These are phyloP conservation scores for Corythaeola cristata DNA, from an alignment of 2,113 vertebrate species.

Conservation along the genomic window DNA sequence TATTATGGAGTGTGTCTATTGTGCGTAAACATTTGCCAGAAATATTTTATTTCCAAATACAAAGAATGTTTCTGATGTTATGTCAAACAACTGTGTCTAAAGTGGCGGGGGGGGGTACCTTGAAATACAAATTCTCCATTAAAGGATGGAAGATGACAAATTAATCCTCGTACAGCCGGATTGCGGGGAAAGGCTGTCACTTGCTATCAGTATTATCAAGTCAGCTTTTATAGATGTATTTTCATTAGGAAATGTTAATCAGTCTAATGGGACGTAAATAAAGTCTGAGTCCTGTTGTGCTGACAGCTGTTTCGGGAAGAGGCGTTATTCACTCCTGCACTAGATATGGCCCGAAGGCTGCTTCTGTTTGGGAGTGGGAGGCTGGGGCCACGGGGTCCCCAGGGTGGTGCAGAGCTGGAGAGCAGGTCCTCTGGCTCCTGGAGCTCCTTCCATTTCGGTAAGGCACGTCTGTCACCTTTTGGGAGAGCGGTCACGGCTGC, in stretches of 20 bases:
- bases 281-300: not conserved
- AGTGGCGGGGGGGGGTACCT: not conserved
- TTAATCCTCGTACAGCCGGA: not conserved
- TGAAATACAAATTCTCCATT: not conserved
- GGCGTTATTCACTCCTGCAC: accelerated
- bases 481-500: not conserved
- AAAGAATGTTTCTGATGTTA: accelerated
- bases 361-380: accelerated
- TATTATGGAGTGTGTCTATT: too few species aligned
- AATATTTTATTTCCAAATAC: not conserved
- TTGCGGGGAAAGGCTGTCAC: not conserved
- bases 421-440: not conserved
- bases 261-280: not conserved
- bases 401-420: accelerated
- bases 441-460: not conserved
- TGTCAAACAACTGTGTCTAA: not conserved
- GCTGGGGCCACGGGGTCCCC: too few species aligned
- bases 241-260: not conserved
- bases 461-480: not conserved
- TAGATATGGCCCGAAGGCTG: accelerated
- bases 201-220: not conserved
- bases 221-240: not conserved
- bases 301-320: not conserved
- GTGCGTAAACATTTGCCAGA: not conserved
- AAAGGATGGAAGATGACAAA: not conserved